These are phyloP conservation scores for Drosophila acutilabella DNA, from an alignment of 2,888 invertebrate species.

Conservation along the genomic window DNA sequence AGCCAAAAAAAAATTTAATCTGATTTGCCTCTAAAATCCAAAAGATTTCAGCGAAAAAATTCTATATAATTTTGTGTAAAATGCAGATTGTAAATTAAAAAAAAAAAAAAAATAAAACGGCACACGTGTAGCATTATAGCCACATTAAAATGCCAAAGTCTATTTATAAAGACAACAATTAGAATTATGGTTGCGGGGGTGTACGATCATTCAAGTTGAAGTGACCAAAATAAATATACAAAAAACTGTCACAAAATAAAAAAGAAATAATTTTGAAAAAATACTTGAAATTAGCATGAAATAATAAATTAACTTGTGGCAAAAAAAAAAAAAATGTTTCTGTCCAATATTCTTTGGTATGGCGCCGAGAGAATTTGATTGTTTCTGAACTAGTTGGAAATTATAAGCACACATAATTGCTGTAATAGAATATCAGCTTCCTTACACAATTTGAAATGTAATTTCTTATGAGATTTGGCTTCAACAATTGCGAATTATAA, in stretches of 20 bases:
- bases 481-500: not conserved
- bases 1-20: not conserved
- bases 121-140: constrained; percentile 59
- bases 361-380: not conserved
- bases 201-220: constrained; percentile 20
- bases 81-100: constrained; percentile 40
- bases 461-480: not conserved
- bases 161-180: constrained; percentile 56
- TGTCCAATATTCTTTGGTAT: not conserved
- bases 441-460: not conserved
- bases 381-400: not conserved
- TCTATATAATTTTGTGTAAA: constrained; percentile 13
- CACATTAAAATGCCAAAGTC: constrained; percentile 36
- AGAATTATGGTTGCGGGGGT: constrained; percentile 40
- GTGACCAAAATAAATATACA: constrained; percentile 24
- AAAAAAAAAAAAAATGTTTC: constrained; percentile 9
- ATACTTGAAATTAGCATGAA: constrained; percentile 58
- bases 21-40: not conserved
- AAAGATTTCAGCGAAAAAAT: constrained; percentile 1
- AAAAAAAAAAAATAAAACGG: constrained; percentile 21
- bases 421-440: too few species aligned
- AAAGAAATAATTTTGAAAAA: not conserved
- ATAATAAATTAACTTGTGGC: constrained; percentile 46
- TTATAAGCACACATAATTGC: not conserved
- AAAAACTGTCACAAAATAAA: constrained; percentile 25